phyloP scores from a whole-genome alignment of 2,888 invertebrate genomes.

The Anoncus sp. region DNA sequence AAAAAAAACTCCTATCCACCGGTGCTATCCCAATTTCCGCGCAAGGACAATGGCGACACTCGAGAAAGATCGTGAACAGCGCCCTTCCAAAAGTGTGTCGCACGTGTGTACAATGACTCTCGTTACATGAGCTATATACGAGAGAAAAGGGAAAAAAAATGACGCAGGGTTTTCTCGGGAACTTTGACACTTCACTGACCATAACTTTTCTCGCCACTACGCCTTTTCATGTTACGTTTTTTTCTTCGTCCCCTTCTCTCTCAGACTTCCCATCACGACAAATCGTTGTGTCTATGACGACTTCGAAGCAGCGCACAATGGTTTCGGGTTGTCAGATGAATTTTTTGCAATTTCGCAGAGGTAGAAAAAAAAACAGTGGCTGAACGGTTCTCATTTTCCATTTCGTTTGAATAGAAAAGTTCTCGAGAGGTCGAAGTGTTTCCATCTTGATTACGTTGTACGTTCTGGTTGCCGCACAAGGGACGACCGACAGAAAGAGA shows the following conservation, averaged over 20 bases:
- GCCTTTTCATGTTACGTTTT: background rate
- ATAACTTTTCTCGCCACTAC: constrained; percentile 25
- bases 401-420: background rate
- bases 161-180: constrained; percentile 9
- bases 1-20: background rate
- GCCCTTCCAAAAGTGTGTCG: constrained; percentile 1
- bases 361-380: background rate
- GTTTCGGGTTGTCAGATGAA: background rate
- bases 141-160: constrained; percentile 35
- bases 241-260: background rate
- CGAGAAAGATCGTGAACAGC: constrained; percentile 16
- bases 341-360: constrained; percentile 15
- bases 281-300: background rate
- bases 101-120: constrained; percentile 10
- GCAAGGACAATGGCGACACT: background rate
- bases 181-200: constrained; percentile 33
- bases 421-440: background rate
- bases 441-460: constrained; percentile 8
- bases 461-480: constrained; percentile 13
- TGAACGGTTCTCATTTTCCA: constrained; percentile 5
- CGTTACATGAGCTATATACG: constrained; percentile 3
- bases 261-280: background rate
- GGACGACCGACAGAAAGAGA: background rate
- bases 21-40: background rate
- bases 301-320: constrained; percentile 3